Percentiles rank a stretch among this genome's conserved stretches.
phyloP scores from a whole-genome alignment of 2,888 invertebrate species.

The Neuroscelio doddi region DNA sequence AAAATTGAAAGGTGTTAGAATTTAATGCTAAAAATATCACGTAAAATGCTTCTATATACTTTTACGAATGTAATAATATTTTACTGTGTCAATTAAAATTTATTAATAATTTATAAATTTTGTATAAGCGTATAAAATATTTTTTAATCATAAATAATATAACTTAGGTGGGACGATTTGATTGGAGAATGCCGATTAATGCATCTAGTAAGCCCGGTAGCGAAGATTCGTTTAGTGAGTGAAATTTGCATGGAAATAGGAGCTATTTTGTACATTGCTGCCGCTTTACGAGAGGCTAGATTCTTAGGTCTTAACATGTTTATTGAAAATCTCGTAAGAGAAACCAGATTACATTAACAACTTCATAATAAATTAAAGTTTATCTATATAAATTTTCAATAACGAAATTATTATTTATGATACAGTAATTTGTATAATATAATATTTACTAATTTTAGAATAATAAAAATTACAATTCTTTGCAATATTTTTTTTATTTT shows the following conservation, averaged over 20 bases:
- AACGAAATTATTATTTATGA: no score
- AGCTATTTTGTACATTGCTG: conserved; percentile 86
- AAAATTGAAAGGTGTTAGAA: no score
- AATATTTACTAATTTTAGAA: no score
- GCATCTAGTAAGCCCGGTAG: conserved; percentile 76
- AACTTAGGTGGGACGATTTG: conserved; percentile 78
- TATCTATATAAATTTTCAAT: no score
- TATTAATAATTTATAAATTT: conserved; percentile 45
- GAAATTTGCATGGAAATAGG: conserved; percentile 88
- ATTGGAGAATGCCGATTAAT: conserved; percentile 82
- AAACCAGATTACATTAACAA: conserved; percentile 36
- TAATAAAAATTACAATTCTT: no score
- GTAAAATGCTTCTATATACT: conserved; percentile 8
- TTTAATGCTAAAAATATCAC: no score
- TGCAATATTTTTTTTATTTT: no score
- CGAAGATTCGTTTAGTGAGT: conserved; percentile 82
- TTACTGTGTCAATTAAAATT: conserved; percentile 12
- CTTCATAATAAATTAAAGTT: no score
- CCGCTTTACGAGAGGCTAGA: conserved; percentile 89
- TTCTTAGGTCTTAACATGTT: conserved; percentile 96
- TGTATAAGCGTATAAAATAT: background rate
- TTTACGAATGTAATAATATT: conserved; percentile 1
- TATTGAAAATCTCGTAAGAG: conserved; percentile 90
- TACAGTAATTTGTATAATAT: no score
- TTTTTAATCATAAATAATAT: no score